Base-by-base conservation (phyloP, 2,797 vertebrate genomes). In the Myotis myotis region DNA sequence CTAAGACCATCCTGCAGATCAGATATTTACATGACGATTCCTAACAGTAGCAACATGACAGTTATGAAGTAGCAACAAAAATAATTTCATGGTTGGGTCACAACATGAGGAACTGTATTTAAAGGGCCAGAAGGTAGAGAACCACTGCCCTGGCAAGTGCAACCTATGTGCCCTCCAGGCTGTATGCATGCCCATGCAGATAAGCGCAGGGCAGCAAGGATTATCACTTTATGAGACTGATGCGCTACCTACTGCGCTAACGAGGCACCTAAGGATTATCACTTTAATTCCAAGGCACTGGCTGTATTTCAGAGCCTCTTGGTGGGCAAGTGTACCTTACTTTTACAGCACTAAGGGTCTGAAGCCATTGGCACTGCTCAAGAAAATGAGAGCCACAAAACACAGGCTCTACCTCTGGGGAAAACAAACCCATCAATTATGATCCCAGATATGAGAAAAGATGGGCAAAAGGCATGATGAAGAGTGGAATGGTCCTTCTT, bases 401-500 rank as follows among this genome's bases (percentile, higher is more conserved):
- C 62, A 62, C 93, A 91, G 68, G 28, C 5, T 83, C 33, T 75
- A 75, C 25, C 70, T 68, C 17, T 70, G 75, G 76, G 89, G 85
- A 76, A 90, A 94, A 66, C 20, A 86, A 93, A 78, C 33, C 47
- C 11, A 74, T 68, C 72, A 62, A 4, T 83, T 72, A 72, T 47
- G 74, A 92, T 76, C 16, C 23, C 82, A 83, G 75, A 51, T 89
- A 80, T 72, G 72, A 90, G 70, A 79, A 80, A 71, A 78, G 33
- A 90, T 55, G 90, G 92, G 51, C 74, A 53, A 76, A 36, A 68
- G 11, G 30, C 38, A 17, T 78, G 82, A 66, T 49, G 44, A 74
- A 25, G 36, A 80, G 33, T 74, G 74, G 75, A 81, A 81, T 64
- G 70, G 38, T 5, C 88, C 55, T 86, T 74, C 28, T 76, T 60